A percentile compares a stretch with the other conserved stretches of the same genome.
Evolutionary conservation across 2,113 vertebrate species (phyloP).

Genomic region (Eulemur rufifrons): DNA sequence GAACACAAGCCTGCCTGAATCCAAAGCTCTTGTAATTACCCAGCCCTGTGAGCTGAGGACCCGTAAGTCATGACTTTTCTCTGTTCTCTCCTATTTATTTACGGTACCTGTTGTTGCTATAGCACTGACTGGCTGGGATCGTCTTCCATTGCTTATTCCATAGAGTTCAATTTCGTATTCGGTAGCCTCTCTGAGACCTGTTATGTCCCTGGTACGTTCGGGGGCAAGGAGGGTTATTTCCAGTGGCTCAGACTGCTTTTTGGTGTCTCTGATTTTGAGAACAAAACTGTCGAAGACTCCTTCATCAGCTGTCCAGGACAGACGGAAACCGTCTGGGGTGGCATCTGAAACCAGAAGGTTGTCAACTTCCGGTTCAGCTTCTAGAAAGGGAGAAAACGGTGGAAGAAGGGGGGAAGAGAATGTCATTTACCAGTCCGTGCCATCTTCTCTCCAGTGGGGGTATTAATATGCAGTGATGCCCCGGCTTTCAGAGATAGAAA

Average conservation of each 20-base stretch:
- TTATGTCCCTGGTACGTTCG: slow-evolving; percentile 87
- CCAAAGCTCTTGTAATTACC: not conserved
- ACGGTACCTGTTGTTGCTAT: slow-evolving; percentile 94
- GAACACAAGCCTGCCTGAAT: slow-evolving; percentile 20
- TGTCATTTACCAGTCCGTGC: not conserved
- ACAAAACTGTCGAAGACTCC: slow-evolving; percentile 94
- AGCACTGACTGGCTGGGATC: slow-evolving; percentile 89
- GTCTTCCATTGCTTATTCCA: slow-evolving; percentile 90
- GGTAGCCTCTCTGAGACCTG: slow-evolving; percentile 90
- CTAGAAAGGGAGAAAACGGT: slow-evolving; percentile 84
- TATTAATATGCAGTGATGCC: slow-evolving; percentile 65
- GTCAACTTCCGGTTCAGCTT: slow-evolving; percentile 94
- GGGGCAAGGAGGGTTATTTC: slow-evolving; percentile 89
- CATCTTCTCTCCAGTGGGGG: slow-evolving; percentile 23
- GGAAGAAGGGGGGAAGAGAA: slow-evolving; percentile 72
- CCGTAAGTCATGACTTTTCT: not conserved
- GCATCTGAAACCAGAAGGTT: slow-evolving; percentile 91
- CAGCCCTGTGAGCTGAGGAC: not conserved
- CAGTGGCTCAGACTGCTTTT: slow-evolving; percentile 84
- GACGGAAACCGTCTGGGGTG: slow-evolving; percentile 89
- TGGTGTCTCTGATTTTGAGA: slow-evolving; percentile 90
- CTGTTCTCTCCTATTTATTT: not conserved
- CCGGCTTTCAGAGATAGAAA: slow-evolving; percentile 71
- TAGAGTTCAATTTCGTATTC: slow-evolving; percentile 92
- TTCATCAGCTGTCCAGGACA: slow-evolving; percentile 94